Conservation (phyloP, 2,888 invertebrate genomes). For the Beris chalybata region DNA sequence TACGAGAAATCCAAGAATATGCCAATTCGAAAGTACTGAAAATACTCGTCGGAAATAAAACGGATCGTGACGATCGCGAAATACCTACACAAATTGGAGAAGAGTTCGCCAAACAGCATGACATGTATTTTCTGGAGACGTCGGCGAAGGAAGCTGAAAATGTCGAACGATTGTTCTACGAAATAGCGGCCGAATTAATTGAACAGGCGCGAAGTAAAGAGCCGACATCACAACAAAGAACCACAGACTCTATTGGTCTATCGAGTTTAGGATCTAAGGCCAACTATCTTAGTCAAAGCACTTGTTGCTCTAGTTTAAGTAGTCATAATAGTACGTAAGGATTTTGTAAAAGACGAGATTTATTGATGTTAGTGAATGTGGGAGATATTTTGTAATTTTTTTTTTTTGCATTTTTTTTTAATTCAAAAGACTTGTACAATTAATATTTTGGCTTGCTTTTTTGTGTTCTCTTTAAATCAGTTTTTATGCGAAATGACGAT, state of each 20-base stretch:
- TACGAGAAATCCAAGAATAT: constrained; percentile 96
- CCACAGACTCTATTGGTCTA: constrained; percentile 38
- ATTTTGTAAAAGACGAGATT: too few species aligned
- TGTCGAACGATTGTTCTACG: constrained; percentile 94
- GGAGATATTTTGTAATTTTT: too few species aligned
- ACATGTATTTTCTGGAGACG: constrained; percentile 97
- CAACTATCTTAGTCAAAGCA: constrained; percentile 42
- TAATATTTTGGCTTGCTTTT: too few species aligned
- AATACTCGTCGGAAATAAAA: constrained; percentile 97
- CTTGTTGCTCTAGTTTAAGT: constrained; percentile 42
- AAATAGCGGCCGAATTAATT: constrained; percentile 92
- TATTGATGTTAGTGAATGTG: too few species aligned
- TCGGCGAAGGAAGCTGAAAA: constrained; percentile 98
- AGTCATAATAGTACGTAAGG: constrained; percentile 33
- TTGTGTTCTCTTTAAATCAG: too few species aligned
- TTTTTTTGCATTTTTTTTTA: too few species aligned
- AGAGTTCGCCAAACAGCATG: constrained; percentile 92
- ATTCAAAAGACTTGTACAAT: too few species aligned
- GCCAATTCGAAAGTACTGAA: constrained; percentile 92
- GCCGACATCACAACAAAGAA: constrained; percentile 34
- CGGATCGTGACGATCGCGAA: constrained; percentile 94
- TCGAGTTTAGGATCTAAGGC: constrained; percentile 42
- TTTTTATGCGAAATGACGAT: too few species aligned
- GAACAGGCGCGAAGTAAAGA: constrained; percentile 87
- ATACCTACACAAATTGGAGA: constrained; percentile 88